Evolutionary conservation across 2,888 invertebrate genomes (phyloP).

Genomic region (Biston stratarius): DNA sequence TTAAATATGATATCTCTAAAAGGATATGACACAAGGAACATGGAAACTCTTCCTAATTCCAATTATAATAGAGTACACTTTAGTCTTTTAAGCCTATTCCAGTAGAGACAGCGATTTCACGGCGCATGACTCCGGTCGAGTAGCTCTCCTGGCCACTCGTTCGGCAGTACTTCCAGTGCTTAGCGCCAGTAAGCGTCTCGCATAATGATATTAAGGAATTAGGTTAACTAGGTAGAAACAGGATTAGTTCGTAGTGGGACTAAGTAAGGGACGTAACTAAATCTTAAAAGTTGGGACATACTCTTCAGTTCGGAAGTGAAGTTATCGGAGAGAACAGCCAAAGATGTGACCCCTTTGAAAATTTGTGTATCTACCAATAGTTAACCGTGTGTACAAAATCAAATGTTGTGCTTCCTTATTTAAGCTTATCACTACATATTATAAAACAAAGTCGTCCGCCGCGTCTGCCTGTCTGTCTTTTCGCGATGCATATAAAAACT

Average conservation of each 20-base stretch:
- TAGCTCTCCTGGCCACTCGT: constrained; percentile 56
- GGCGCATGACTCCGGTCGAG: constrained; percentile 72
- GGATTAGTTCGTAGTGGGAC: constrained; percentile 18
- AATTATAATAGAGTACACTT: too few relatives aligned
- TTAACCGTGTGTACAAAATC: background rate
- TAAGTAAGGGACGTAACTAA: background rate
- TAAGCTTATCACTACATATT: too few relatives aligned
- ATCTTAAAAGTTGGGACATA: background rate
- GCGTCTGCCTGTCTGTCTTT: too few relatives aligned
- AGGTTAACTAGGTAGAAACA: constrained; percentile 42
- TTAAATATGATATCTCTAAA: too few relatives aligned
- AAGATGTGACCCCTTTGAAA: background rate
- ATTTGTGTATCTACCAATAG: background rate
- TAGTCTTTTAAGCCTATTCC: constrained; percentile 2
- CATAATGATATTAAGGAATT: constrained; percentile 63
- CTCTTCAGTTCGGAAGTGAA: background rate
- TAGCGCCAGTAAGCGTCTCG: constrained; percentile 47
- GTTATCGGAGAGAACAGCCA: background rate
- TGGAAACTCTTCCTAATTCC: too few relatives aligned
- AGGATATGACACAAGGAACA: too few relatives aligned
- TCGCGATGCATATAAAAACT: too few relatives aligned
- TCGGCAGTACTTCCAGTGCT: constrained; percentile 43
- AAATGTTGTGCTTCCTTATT: background rate
- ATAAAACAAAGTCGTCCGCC: too few relatives aligned
- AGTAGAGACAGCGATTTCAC: constrained; percentile 53